Conservation (phyloP, 2,797 vertebrate species). For the Gymnothorax javanicus region DNA sequence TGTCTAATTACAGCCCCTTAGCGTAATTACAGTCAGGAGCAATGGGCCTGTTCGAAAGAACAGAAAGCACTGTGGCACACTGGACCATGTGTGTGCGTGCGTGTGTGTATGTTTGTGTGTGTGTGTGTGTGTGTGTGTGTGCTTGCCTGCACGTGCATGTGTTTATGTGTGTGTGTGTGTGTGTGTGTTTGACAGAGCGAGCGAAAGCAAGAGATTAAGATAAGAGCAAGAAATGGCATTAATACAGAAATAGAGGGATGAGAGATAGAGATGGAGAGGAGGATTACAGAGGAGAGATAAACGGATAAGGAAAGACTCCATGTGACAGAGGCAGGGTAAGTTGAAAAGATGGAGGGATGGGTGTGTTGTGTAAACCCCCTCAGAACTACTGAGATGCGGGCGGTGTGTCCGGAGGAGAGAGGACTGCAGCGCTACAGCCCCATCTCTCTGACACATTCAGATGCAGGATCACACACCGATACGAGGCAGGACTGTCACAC, state of each 20-base stretch:
- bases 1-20: not conserved
- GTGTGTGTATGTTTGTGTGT: not conserved
- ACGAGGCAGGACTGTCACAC: too few relatives aligned
- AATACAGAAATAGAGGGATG: not conserved
- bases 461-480: too few relatives aligned
- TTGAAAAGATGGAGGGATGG: constrained; percentile 17
- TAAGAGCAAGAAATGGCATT: constrained; percentile 8
- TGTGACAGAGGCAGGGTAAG: not conserved
- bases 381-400: not conserved
- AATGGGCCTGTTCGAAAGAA: not conserved
- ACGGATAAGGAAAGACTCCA: constrained; percentile 1
- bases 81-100: not conserved
- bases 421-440: too few relatives aligned
- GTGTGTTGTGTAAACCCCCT: not conserved
- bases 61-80: not conserved
- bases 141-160: not conserved
- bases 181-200: not conserved
- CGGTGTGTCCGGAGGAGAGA: not conserved
- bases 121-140: too few relatives aligned
- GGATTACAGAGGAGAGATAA: not conserved
- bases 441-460: too few relatives aligned
- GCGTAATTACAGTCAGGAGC: not conserved
- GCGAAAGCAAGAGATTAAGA: not conserved
- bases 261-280: not conserved
- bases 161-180: not conserved